Percentiles rank a stretch among this genome's conserved stretches.
Evolutionary conservation across 2,113 vertebrate genomes (phyloP).

Genomic region (Calypte anna): DNA sequence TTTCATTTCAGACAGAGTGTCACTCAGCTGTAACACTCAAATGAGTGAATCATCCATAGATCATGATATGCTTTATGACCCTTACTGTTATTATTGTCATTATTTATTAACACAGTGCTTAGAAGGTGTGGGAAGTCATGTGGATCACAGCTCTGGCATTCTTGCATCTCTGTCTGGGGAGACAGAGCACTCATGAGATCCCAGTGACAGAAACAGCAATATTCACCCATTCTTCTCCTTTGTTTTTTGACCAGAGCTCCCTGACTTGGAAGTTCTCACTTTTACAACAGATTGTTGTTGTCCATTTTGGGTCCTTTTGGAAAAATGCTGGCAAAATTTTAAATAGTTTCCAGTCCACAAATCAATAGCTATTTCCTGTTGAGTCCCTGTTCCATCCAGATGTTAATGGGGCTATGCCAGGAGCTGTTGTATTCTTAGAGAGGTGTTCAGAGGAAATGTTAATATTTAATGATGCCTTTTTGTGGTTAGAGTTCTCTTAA

Average conservation of each 20-base stretch:
- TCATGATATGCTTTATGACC: not conserved
- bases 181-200: not conserved
- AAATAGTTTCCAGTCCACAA: not conserved
- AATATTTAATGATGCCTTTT: slow-evolving; percentile 59
- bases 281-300: not conserved
- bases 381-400: not conserved
- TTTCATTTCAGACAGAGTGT: too few species aligned
- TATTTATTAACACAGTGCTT: not conserved
- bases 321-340: not conserved
- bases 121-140: not conserved
- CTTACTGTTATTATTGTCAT: not conserved
- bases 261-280: not conserved
- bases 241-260: not conserved
- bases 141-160: not conserved
- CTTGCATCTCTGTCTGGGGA: not conserved
- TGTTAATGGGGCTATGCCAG: not conserved
- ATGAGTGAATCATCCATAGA: not conserved
- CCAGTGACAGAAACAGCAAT: not conserved
- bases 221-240: not conserved
- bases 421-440: not conserved
- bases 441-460: slow-evolving; percentile 22
- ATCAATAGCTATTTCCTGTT: not conserved
- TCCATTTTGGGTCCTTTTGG: not conserved
- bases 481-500: slow-evolving; percentile 30
- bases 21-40: not conserved